These are phyloP conservation scores for Isichthys henryi DNA, from an alignment of 2,113 vertebrate genomes.

Conservation along the genomic window DNA sequence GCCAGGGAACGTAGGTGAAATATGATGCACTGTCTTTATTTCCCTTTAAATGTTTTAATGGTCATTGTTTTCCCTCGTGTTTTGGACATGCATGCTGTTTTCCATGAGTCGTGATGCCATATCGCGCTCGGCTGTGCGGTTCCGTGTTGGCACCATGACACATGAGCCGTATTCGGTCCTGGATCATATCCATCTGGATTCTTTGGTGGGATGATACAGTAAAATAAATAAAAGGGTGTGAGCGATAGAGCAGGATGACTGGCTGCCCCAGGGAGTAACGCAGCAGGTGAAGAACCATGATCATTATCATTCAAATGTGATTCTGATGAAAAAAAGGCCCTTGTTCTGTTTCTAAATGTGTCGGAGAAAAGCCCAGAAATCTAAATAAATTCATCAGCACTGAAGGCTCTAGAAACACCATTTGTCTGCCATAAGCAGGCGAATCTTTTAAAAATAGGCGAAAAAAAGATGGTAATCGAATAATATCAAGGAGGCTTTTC, in stretches of 20 bases:
- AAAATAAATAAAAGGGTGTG: neutral
- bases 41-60: neutral
- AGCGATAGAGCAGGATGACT: neutral
- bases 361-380: neutral
- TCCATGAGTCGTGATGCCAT: neutral
- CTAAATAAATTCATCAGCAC: neutral
- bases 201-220: neutral
- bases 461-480: neutral
- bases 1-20: neutral
- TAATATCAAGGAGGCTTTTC: neutral
- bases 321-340: neutral
- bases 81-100: neutral
- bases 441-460: neutral
- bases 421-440: neutral
- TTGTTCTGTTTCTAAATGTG: neutral
- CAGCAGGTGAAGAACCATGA: neutral
- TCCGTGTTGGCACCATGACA: neutral
- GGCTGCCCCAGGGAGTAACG: neutral
- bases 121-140: neutral
- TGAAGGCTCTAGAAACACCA: neutral
- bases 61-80: neutral
- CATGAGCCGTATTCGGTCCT: neutral
- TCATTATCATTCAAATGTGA: slow-evolving; percentile 1
- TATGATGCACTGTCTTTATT: neutral
- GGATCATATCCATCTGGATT: neutral